These are phyloP conservation scores for Sarcophaga variegata DNA, from an alignment of 2,888 invertebrate genomes.

Conservation along the genomic window DNA sequence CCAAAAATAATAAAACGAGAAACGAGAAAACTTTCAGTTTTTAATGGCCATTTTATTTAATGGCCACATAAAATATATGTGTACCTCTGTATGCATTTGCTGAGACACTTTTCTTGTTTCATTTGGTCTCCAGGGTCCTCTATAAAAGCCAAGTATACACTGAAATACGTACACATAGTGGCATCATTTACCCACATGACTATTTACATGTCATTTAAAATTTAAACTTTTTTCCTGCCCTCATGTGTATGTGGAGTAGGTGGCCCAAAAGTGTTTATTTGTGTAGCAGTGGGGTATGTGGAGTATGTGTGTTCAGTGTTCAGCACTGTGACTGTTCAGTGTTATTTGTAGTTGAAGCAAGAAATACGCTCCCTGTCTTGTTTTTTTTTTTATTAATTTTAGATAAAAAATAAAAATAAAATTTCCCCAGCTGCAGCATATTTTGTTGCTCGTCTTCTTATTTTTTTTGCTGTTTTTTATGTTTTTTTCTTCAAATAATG, in stretches of 20 bases:
- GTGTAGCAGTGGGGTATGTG: neutral
- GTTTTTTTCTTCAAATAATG: slow-evolving; percentile 31
- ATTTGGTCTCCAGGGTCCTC: slow-evolving; percentile 29
- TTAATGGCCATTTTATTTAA: slow-evolving; percentile 56
- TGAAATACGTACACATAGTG: neutral
- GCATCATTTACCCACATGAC: slow-evolving; percentile 36
- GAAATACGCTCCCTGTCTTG: too few species aligned
- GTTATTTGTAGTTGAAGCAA: neutral
- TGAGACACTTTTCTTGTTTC: neutral
- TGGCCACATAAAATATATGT: slow-evolving; percentile 2
- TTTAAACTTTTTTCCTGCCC: slow-evolving; percentile 43
- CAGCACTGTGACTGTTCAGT: slow-evolving; percentile 30
- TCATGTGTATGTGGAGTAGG: slow-evolving; percentile 10
- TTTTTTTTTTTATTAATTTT: neutral
- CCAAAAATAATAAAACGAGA: neutral
- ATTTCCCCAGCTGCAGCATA: neutral
- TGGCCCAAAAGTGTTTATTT: neutral
- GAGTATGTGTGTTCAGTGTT: neutral
- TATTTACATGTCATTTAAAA: slow-evolving; percentile 64
- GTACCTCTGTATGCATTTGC: neutral
- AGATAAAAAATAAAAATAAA: slow-evolving; percentile 27
- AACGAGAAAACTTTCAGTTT: slow-evolving; percentile 57
- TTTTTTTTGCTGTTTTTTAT: neutral
- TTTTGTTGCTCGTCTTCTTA: neutral
- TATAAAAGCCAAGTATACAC: slow-evolving; percentile 16